Conservation (phyloP, 2,113 vertebrate species). For the Pollachius pollachius region DNA sequence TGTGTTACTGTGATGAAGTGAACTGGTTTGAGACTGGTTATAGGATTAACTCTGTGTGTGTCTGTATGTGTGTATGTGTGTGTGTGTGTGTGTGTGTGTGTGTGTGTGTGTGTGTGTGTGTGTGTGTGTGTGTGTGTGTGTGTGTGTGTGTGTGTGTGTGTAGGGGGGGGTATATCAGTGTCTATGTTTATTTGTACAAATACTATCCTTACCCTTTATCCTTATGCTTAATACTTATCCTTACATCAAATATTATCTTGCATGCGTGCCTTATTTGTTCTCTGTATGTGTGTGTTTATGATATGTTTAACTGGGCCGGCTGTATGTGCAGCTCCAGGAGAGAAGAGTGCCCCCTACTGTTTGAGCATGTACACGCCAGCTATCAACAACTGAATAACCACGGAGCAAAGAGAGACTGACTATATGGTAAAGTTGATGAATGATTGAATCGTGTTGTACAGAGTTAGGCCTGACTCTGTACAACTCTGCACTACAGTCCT, state of each 20-base stretch:
- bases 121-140: conserved; percentile 16
- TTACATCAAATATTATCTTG: background rate
- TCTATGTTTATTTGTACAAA: conserved; percentile 9
- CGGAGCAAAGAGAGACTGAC: no score
- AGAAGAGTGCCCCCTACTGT: conserved; percentile 78
- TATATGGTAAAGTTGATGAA: no score
- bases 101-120: background rate
- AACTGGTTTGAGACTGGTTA: conserved; percentile 20
- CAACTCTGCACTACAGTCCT: background rate
- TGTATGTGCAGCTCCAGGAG: conserved; percentile 48
- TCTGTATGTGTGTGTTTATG: background rate
- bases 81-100: conserved; percentile 27
- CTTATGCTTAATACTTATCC: no score
- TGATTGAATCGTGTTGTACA: background rate
- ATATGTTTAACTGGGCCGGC: background rate
- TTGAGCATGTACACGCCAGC: conserved; percentile 36
- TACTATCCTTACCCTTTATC: no score
- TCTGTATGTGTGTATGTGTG: background rate
- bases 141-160: background rate
- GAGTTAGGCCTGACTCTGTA: background rate
- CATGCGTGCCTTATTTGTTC: no score
- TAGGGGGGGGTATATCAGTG: background rate
- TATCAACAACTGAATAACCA: background rate
- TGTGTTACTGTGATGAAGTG: conserved; percentile 39
- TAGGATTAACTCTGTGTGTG: background rate